phyloP scores from a whole-genome alignment of 2,113 vertebrate species.

The Deroptyus accipitrinus region DNA sequence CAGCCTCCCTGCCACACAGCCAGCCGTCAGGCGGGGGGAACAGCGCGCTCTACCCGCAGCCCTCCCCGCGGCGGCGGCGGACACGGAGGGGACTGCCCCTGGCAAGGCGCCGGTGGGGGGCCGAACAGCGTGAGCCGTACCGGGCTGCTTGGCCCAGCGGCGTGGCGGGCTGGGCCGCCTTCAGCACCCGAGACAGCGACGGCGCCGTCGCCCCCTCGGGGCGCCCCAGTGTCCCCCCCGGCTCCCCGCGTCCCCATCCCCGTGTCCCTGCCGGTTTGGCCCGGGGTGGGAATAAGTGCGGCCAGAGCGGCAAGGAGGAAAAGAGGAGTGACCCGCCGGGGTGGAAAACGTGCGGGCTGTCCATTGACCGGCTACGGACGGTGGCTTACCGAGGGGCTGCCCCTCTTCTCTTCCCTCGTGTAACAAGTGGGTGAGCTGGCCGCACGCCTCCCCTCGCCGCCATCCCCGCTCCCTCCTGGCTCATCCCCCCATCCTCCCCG shows the following conservation, averaged over 20 bases:
- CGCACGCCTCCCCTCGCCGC: not conserved
- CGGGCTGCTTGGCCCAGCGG: not conserved
- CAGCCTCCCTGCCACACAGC: slow-evolving; percentile 88
- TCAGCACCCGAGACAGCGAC: slow-evolving; percentile 63
- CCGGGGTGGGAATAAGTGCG: not conserved
- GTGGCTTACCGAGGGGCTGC: not conserved
- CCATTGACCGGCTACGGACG: fast-evolving
- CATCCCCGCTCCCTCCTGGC: not conserved
- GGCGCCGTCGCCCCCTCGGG: not conserved
- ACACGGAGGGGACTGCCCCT: not conserved
- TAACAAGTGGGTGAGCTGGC: no score
- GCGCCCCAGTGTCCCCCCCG: not conserved
- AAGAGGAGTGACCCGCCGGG: not conserved
- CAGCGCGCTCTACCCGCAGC: not conserved
- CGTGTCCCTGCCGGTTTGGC: not conserved
- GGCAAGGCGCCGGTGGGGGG: not conserved
- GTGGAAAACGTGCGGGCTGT: not conserved
- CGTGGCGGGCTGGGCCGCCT: not conserved
- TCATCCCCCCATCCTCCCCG: not conserved
- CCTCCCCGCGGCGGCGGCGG: not conserved
- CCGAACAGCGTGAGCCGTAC: not conserved
- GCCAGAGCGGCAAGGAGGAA: not conserved
- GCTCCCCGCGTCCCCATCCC: not conserved
- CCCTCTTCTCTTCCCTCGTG: not conserved
- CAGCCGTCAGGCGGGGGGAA: not conserved